Evolutionary conservation across 2,888 invertebrate genomes (phyloP), one percentile per base, ranked within the genome.

Genomic region (Apamea sordens): DNA sequence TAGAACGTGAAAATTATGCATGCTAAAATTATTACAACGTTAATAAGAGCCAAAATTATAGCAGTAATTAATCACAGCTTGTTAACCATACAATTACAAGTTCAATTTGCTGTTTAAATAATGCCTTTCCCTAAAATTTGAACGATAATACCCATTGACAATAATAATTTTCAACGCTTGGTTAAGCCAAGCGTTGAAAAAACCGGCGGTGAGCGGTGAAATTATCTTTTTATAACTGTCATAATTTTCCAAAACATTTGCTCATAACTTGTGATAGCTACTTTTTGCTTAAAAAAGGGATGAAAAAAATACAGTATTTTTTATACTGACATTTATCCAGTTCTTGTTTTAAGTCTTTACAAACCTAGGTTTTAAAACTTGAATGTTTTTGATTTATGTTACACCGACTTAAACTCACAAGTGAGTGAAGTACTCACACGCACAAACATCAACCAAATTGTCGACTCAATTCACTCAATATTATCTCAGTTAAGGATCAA

Each of bases 31-130:
- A 83, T 65, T n/a, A 69, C 77, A 72, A 76, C 32, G 67, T 77
- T 79, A 77, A 82, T 70, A 67, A 71, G 21, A 44, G 56, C 56
- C 74, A 77, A 84, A 89, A 88, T 90, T 83, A 80, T 81, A 50
- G 70, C 83, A 64, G 78, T 84, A 79, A 87, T 87, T 88, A 85
- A 86, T 89, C 82, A 85, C 73, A 68, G 77, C 74, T 77, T 87
- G 82, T 85, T 89, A 80, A 78, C 73, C 73, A 78, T 86, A 68
- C 73, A 77, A 90, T 85, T 83, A 87, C 78, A 77, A 72, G 79
- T 85, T 77, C 73, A 83, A 86, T 86, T 73, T 68, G 44, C 65
- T 76, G 63, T 80, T 79, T 72, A 76, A 86, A 79, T 79, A 74
- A 68, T 77, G 61, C 8, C 44, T 53, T 28, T 63, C n/a, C 47